Base-by-base conservation (phyloP, 2,888 invertebrate species). In the Lucinisca nassula region DNA sequence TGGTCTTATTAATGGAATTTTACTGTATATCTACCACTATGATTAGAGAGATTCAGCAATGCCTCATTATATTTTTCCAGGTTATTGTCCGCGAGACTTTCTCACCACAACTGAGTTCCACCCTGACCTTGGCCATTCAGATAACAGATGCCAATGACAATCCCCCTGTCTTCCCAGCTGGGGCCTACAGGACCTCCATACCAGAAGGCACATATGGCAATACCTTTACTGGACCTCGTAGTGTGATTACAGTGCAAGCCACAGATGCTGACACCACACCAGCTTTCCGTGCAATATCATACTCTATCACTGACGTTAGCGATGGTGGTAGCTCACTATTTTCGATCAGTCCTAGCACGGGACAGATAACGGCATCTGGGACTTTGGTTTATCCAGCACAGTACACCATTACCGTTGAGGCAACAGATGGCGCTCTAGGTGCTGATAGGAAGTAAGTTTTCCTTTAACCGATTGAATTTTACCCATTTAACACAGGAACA, bases 81-180 rank as follows among this genome's bases (percentile, higher is more conserved):
- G 92, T 93, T 24, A 83, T 89, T 61, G 93, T 93, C 2, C 84
- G 89, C 14, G 94, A 95, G 78, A 75, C 74, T 8, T 86, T 84
- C 37, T 91, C 90, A 14, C 83, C 89, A n/a, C 86, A 87, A 38
- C 81, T 86, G 24, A 92, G 92, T 0, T 87, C 91, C 24, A 93
- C 93, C 0, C 85, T 89, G 0, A 90, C 88, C 4, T 58, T 95
- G 49, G 92, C 91, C 0, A 88, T 95, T 12, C 90, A 87, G 74
- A 91, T 96, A 8, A 38, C 92, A 72, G 94, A 96, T 90, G 88
- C 89, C 24, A 95, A 95, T 88, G 95, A 96, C 90, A 93, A 94
- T 75, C 40, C 85, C 0, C 95, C 95, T 0, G 75, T 80, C 10
- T 95, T 95, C 85, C 91, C 93, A 10, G 90, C 93, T 0, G 72